Base-by-base conservation (phyloP, 92 coral and sea anemone genomes). In the Porites evermanni region DNA sequence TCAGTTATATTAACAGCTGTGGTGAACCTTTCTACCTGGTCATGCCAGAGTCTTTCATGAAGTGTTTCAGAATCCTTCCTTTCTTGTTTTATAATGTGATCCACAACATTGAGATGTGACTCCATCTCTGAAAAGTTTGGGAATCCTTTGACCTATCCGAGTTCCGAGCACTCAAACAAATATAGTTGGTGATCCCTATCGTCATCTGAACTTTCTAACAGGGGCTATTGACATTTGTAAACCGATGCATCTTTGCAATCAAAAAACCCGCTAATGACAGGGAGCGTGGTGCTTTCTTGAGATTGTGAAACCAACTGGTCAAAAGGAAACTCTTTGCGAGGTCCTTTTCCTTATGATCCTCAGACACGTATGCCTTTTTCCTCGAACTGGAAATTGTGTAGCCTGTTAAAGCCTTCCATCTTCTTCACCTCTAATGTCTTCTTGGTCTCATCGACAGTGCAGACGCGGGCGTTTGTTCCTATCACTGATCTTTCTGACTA, bases 391-490 rank as follows among this genome's bases (percentile, higher is more conserved):
- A 67, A 19, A 26, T 67, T 67, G 72, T 67, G 50, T 67, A 67
- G 72, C 72, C 23, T n/a, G 72, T 38, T 67, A 38, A 67, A 67
- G 23, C 72, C 72, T 14, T 67, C 72, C 2, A 89, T 63, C 74
- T 88, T 81, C 65, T 88, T 93, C 32, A 91, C 79, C 3, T 73
- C 80, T 51, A 88, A 72, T 50, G 75, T 86, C 68, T 82, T 82
- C 71, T 81, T 82, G 32, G 84, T 47, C 53, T 86, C 70, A 75
- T 93, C 88, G 70, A 85, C 82, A 29, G 23, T 61, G 58, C 83
- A 77, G 7, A 86, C 86, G 4, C 83, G 72, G 17, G 91, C 93
- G 12, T 91, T 52, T 38, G 94, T 93, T 17, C 93, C 96, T 16
- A 75, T 72, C 13, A 93, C 32, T 2, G 32, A 29, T 29, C 32